These are phyloP conservation scores for Caligus rogercresseyi DNA, from an alignment of 1,140 invertebrate species.

Conservation along the genomic window DNA sequence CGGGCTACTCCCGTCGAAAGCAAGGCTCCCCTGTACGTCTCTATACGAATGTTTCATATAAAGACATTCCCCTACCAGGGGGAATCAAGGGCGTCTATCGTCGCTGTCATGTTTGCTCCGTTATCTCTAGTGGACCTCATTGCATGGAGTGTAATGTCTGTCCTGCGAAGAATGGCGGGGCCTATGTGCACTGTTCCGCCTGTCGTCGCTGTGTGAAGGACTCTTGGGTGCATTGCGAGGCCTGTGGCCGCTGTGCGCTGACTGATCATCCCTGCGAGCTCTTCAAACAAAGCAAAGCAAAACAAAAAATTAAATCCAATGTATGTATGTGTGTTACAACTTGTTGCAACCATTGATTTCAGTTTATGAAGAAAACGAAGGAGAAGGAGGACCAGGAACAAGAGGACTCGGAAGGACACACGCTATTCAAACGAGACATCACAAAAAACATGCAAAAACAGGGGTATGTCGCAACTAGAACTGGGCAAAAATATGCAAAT, in stretches of 20 bases:
- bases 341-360: conserved; percentile 22
- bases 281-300: neutral
- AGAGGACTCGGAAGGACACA: conserved; percentile 48
- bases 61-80: neutral
- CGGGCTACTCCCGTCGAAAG: neutral
- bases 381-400: conserved; percentile 53
- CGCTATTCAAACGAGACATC: conserved; percentile 44
- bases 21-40: neutral
- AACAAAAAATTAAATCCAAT: neutral
- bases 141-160: neutral
- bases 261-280: neutral
- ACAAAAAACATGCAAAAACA: conserved; percentile 38
- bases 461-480: no score
- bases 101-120: neutral
- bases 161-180: neutral
- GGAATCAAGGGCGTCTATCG: neutral
- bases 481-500: no score
- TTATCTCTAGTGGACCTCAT: neutral
- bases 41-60: neutral
- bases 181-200: neutral
- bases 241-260: neutral
- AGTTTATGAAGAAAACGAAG: conserved; percentile 78
- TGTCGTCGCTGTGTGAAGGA: neutral
- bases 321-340: neutral
- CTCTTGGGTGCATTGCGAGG: neutral